Conservation (phyloP, 2,888 invertebrate species). For the Scelioninae gen. 1 region DNA sequence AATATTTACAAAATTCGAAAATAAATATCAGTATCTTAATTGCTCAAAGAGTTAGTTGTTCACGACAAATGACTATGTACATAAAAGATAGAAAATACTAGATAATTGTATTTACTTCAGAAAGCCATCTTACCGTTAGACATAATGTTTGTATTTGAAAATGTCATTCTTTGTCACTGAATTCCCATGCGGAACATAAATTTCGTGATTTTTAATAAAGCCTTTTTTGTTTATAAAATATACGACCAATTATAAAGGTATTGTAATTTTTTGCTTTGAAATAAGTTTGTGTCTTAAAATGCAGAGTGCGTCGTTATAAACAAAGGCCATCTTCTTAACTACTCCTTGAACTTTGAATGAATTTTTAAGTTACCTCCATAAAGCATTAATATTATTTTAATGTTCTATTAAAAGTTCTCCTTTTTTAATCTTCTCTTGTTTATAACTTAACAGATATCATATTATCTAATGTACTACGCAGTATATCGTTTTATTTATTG, state of each 20-base stretch:
- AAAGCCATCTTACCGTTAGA: background rate
- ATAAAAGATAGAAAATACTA: background rate
- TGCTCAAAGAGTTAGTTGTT: background rate
- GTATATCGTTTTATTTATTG: no score
- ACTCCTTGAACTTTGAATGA: conserved; percentile 32
- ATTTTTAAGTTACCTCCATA: conserved; percentile 25
- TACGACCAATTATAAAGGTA: conserved; percentile 18
- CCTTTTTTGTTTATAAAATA: conserved; percentile 3
- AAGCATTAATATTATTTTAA: conserved; percentile 43
- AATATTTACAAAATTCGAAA: no score
- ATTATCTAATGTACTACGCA: conserved; percentile 30
- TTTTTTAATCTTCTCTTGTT: conserved; percentile 9
- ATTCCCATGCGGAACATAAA: no score
- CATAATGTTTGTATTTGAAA: background rate
- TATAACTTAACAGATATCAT: background rate
- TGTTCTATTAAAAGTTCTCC: conserved; percentile 24
- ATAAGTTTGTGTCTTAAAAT: conserved; percentile 32
- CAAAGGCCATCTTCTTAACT: conserved; percentile 27
- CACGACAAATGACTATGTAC: background rate
- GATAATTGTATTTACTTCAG: background rate
- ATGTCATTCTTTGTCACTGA: no score
- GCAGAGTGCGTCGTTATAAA: conserved; percentile 3
- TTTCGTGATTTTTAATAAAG: conserved; percentile 11
- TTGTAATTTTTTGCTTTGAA: conserved; percentile 18
- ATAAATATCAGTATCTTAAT: background rate